Percentiles rank a stretch among this genome's conserved stretches.
phyloP scores from a whole-genome alignment of 2,888 invertebrate genomes.

The Tyria jacobaeae region DNA sequence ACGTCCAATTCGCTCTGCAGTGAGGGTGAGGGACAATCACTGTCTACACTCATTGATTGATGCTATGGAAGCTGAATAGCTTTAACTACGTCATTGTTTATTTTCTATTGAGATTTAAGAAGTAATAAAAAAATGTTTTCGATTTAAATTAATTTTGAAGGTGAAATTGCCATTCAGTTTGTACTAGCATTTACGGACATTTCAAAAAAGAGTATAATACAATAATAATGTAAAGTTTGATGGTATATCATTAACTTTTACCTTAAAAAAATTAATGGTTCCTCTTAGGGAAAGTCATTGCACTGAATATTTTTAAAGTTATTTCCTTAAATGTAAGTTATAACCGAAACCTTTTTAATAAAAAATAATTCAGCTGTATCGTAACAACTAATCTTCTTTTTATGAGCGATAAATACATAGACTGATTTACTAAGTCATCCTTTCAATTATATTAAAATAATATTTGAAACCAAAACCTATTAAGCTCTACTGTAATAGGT shows the following conservation, averaged over 20 bases:
- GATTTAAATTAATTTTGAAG: neutral
- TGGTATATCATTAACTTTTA: too few species aligned
- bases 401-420: neutral
- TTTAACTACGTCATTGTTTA: neutral
- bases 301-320: too few species aligned
- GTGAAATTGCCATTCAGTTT: too few species aligned
- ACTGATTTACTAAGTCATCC: too few species aligned
- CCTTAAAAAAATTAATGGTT: too few species aligned
- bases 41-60: constrained; percentile 9
- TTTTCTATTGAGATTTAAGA: neutral
- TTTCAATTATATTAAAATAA: too few species aligned
- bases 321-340: too few species aligned
- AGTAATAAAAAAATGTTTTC: neutral
- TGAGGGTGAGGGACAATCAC: constrained; percentile 3
- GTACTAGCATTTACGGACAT: neutral
- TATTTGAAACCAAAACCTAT: too few species aligned
- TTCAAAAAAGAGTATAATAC: too few species aligned
- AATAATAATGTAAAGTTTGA: too few species aligned
- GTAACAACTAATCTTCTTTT: neutral
- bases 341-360: too few species aligned
- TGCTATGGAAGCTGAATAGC: neutral
- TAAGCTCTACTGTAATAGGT: neutral
- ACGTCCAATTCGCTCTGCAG: constrained; percentile 9
- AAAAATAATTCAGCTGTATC: neutral
- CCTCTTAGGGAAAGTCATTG: too few species aligned